These are phyloP conservation scores for Tragelaphus strepsiceros DNA, from an alignment of 2,113 vertebrate genomes.

Conservation along the genomic window DNA sequence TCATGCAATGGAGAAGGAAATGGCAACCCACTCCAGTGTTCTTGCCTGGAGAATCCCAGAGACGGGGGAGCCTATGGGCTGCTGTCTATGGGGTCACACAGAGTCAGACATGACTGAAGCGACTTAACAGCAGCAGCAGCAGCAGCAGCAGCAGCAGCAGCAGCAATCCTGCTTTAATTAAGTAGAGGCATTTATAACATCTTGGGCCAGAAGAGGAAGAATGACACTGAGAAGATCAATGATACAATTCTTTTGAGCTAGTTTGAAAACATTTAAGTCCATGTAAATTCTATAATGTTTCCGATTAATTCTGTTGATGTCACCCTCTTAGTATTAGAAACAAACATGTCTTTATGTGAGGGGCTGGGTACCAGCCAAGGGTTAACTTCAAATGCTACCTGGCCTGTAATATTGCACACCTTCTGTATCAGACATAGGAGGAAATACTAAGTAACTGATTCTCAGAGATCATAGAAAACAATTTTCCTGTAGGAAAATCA, in stretches of 20 bases:
- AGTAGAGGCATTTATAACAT: neutral
- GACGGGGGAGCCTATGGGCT: too few species aligned
- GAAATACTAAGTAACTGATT: neutral
- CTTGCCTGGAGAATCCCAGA: too few species aligned
- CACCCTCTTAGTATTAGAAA: neutral
- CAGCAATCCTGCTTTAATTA: neutral
- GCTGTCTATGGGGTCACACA: too few species aligned
- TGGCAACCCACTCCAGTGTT: neutral
- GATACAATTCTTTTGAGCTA: neutral
- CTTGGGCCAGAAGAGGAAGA: neutral
- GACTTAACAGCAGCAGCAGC: too few species aligned
- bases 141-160: too few species aligned
- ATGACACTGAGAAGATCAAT: neutral
- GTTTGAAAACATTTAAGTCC: neutral
- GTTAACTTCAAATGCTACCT: neutral
- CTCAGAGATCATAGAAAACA: neutral
- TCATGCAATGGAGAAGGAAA: too few species aligned
- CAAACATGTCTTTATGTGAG: neutral
- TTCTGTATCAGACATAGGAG: neutral
- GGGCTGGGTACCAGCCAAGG: neutral
- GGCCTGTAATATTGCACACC: neutral
- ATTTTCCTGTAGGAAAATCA: neutral
- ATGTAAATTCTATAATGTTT: neutral
- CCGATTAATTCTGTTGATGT: neutral
- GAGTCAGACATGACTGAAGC: too few species aligned